These are phyloP conservation scores for Heterotis niloticus DNA, from an alignment of 2,113 vertebrate species.

Conservation along the genomic window DNA sequence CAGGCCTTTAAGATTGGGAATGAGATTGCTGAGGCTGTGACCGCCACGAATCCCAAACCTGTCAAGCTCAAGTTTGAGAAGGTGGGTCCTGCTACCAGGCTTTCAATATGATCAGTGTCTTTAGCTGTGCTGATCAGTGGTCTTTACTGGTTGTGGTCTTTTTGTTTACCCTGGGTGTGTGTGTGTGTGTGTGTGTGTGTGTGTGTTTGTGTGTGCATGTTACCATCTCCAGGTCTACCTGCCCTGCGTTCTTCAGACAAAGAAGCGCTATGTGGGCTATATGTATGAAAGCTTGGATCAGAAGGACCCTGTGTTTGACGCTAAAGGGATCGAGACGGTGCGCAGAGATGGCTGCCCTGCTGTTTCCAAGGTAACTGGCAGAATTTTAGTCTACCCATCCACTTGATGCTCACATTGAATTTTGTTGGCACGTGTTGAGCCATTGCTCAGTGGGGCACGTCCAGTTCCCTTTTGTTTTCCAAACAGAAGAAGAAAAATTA, in stretches of 20 bases:
- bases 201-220: not conserved
- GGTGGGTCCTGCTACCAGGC: conserved; percentile 55
- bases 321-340: conserved; percentile 97
- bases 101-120: not conserved
- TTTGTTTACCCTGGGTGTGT: conserved; percentile 11
- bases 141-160: not conserved
- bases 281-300: conserved; percentile 96
- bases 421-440: conserved; percentile 12
- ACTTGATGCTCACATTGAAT: conserved; percentile 29
- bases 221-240: conserved; percentile 80
- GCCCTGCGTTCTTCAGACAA: conserved; percentile 94
- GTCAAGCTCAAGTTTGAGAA: conserved; percentile 98
- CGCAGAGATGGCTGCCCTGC: conserved; percentile 91
- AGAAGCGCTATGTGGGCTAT: conserved; percentile 96
- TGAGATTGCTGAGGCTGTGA: conserved; percentile 97
- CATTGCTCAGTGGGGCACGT: not conserved
- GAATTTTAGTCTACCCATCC: not conserved
- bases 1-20: conserved; percentile 95
- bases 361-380: conserved; percentile 87
- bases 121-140: not conserved
- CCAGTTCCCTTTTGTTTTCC: not conserved
- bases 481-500: not conserved
- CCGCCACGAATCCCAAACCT: conserved; percentile 91
- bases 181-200: conserved; percentile 4
- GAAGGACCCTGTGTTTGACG: conserved; percentile 90